phyloP scores from a whole-genome alignment of 2,113 vertebrate genomes.

The Xiphorhynchus elegans region DNA sequence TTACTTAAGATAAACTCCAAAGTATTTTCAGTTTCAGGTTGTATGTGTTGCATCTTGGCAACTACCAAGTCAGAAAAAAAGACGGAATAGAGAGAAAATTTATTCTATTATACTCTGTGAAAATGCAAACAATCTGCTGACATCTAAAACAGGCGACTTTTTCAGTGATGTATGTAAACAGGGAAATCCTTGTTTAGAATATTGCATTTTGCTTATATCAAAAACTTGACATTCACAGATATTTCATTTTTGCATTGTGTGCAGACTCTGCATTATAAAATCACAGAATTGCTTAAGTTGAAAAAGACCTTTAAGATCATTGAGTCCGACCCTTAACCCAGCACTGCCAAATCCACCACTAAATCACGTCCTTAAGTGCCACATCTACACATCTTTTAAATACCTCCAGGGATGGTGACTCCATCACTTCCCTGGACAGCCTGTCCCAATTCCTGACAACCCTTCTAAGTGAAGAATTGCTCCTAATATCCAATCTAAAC shows the following conservation, averaged over 20 bases:
- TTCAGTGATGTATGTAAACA: not conserved
- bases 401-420: not conserved
- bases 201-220: not conserved
- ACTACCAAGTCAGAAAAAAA: not conserved
- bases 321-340: not conserved
- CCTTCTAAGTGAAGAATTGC: not conserved
- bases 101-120: not conserved
- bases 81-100: not conserved
- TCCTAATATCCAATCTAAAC: not conserved
- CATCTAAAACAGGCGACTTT: not conserved
- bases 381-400: not conserved
- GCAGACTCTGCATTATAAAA: not conserved
- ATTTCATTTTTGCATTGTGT: not conserved
- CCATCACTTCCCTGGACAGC: not conserved
- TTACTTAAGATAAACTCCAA: not conserved
- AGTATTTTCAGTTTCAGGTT: not conserved
- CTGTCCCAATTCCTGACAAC: not conserved
- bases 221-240: not conserved
- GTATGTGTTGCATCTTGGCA: not conserved
- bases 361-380: not conserved
- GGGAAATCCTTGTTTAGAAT: not conserved
- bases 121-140: not conserved
- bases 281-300: not conserved
- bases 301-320: not conserved
- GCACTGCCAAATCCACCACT: not conserved